phyloP scores from a whole-genome alignment of 2,888 invertebrate species.

The Cybosia mesomella region DNA sequence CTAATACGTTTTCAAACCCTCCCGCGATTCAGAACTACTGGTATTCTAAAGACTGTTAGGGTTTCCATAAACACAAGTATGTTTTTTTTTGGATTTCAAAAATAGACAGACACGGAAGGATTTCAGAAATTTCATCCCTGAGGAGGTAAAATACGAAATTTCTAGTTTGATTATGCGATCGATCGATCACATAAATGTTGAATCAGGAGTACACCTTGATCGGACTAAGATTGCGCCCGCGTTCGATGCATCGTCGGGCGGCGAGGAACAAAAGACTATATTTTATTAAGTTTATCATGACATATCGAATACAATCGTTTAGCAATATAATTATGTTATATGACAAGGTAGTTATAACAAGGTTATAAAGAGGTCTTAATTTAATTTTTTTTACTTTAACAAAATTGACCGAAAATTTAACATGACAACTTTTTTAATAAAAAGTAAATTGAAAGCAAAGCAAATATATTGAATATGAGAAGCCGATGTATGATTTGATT shows the following conservation, averaged over 20 bases:
- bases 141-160: neutral
- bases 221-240: slow-evolving; percentile 35
- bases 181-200: slow-evolving; percentile 20
- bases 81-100: neutral
- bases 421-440: neutral
- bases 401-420: neutral
- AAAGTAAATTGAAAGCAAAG: neutral
- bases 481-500: neutral
- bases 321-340: slow-evolving; percentile 42
- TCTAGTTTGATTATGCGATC: neutral
- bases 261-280: slow-evolving; percentile 49
- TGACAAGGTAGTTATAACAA: slow-evolving; percentile 41
- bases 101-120: neutral
- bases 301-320: slow-evolving; percentile 36
- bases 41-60: too few relatives aligned
- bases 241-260: slow-evolving; percentile 25
- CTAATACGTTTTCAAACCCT: too few relatives aligned
- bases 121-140: too few relatives aligned
- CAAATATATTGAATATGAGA: neutral
- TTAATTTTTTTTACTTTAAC: neutral
- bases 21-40: too few relatives aligned
- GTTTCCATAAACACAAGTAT: too few relatives aligned
- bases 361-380: slow-evolving; percentile 5
- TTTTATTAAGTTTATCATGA: slow-evolving; percentile 43
- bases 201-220: slow-evolving; percentile 30